These are phyloP conservation scores for Hemistola chrysoprasaria DNA, from an alignment of 2,888 invertebrate genomes.

Conservation along the genomic window DNA sequence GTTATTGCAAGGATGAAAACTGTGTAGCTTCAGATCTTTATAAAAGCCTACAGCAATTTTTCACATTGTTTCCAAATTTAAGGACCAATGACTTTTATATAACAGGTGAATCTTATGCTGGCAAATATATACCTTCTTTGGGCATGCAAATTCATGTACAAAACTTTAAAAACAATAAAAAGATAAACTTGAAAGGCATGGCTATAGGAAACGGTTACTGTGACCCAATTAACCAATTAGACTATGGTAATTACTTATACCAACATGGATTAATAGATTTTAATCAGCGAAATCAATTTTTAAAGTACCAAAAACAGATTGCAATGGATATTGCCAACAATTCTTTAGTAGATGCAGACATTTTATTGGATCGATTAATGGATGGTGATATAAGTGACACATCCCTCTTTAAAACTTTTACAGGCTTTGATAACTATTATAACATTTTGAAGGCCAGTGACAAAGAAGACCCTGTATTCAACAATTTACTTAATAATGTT, in stretches of 20 bases:
- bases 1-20: constrained; percentile 79
- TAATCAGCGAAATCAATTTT: constrained; percentile 80
- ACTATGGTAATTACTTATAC: constrained; percentile 76
- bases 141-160: constrained; percentile 76
- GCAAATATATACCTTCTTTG: constrained; percentile 77
- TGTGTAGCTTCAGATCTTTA: constrained; percentile 81
- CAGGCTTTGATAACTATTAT: constrained; percentile 89
- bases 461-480: constrained; percentile 63
- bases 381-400: constrained; percentile 55
- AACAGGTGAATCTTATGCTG: constrained; percentile 85
- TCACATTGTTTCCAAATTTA: constrained; percentile 79
- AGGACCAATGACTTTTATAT: constrained; percentile 80
- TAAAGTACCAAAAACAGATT: constrained; percentile 81
- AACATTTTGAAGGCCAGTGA: constrained; percentile 83
- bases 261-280: constrained; percentile 79
- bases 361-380: constrained; percentile 86
- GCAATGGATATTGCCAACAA: constrained; percentile 80
- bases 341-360: constrained; percentile 85
- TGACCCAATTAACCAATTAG: constrained; percentile 74
- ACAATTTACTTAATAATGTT: constrained; percentile 52
- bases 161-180: constrained; percentile 47
- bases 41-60: constrained; percentile 80
- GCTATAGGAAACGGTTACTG: constrained; percentile 78
- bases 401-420: constrained; percentile 83
- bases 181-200: constrained; percentile 79